These are phyloP conservation scores for Leptopilina boulardi DNA, from an alignment of 1,140 invertebrate genomes.

Conservation along the genomic window DNA sequence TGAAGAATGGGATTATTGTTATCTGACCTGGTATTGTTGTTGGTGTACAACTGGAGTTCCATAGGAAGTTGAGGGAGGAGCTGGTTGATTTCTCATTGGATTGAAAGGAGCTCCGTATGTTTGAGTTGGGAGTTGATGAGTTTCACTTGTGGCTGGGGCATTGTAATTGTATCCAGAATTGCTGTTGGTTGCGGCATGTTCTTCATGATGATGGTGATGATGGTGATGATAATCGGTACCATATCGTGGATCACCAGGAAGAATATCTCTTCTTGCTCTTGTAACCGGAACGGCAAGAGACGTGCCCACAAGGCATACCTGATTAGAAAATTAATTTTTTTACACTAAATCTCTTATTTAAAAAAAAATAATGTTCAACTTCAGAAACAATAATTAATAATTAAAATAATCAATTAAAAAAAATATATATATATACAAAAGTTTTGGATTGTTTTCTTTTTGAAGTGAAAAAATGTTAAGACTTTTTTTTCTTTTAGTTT, in stretches of 20 bases:
- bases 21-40: not conserved
- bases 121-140: conserved; percentile 25
- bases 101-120: conserved; percentile 51
- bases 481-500: no score
- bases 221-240: conserved; percentile 56
- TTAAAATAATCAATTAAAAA: no score
- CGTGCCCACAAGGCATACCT: conserved; percentile 60
- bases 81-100: conserved; percentile 29
- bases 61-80: conserved; percentile 39
- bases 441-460: no score
- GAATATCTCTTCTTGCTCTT: conserved; percentile 54
- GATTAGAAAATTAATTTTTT: conserved; percentile 40
- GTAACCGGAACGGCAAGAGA: conserved; percentile 46
- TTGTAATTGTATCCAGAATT: conserved; percentile 33
- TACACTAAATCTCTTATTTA: no score
- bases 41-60: conserved; percentile 39
- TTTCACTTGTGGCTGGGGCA: not conserved
- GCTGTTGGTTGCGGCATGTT: conserved; percentile 43
- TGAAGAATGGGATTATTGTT: not conserved
- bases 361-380: conserved; percentile 32
- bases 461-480: no score
- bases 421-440: no score
- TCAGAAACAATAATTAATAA: not conserved
- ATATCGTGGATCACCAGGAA: conserved; percentile 70
- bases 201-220: conserved; percentile 53